Conservation (phyloP, 1,140 invertebrate species). For the Cydia fagiglandana region DNA sequence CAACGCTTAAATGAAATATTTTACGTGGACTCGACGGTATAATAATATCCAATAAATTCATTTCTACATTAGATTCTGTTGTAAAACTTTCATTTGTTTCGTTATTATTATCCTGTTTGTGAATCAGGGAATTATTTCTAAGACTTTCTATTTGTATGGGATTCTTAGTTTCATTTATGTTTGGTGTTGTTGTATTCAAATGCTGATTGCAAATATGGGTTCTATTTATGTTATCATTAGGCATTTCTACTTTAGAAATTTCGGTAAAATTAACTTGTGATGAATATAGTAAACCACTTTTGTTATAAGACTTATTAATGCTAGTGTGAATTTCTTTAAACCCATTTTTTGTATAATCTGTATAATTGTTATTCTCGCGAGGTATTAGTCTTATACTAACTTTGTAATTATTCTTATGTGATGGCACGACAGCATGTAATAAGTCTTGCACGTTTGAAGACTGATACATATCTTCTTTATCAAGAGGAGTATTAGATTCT, state of each 20-base stretch:
- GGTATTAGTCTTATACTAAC: conserved; percentile 63
- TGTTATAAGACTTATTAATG: conserved; percentile 66
- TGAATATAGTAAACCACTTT: conserved; percentile 58
- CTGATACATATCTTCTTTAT: conserved; percentile 28
- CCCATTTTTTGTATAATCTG: conserved; percentile 45
- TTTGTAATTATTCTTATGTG: conserved; percentile 52
- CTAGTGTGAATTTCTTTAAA: conserved; percentile 70
- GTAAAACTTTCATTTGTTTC: conserved; percentile 42
- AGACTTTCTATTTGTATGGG: background rate
- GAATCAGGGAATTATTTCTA: background rate
- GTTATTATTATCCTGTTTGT: background rate
- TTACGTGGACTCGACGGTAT: conserved; percentile 23
- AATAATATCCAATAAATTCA: conserved; percentile 22
- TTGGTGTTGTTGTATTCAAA: background rate
- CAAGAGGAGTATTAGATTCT: conserved; percentile 34
- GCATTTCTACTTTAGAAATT: conserved; percentile 64
- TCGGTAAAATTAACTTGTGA: conserved; percentile 65
- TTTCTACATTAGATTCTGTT: background rate
- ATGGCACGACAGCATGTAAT: conserved; percentile 46
- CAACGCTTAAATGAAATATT: conserved; percentile 18
- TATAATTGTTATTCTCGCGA: conserved; percentile 48
- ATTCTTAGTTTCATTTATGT: background rate
- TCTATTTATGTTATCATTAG: conserved; percentile 43
- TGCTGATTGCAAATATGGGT: background rate
- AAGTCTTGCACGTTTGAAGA: conserved; percentile 50